Base-by-base conservation (phyloP, 1,140 invertebrate species). In the Sinonovacula constricta region DNA sequence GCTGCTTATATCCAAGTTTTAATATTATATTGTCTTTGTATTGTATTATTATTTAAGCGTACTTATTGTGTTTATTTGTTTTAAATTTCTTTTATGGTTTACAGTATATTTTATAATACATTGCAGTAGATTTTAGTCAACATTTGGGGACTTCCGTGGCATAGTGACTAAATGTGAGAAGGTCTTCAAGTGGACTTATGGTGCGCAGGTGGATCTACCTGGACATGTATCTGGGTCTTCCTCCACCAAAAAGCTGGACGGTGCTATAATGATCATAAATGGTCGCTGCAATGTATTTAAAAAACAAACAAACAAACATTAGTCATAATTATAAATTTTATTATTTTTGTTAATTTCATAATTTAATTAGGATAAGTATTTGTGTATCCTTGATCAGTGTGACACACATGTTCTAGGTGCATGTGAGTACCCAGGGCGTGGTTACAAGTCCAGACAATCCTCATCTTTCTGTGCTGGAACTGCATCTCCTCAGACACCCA, bases 401-500 rank as follows among this genome's bases (percentile, higher is more conserved):
- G 18, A 18, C 7, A 18, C 2, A 0, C 65, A 24, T 80, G 14
- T 69, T 79, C 18, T 67, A 88, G 87, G 70, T 88, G 1, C 85
- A 87, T 71, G 79, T 85, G 31, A 65, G 81, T 66, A 88, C 87
- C 4, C 33, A 80, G 54, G 87, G 87, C n/a, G 76, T 85, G 7
- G 68, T 60, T 15, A 22, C 78, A 1, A 30, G 56, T 3, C 63
- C 81, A 36, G 78, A 84, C 15, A 80, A 68, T 62, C 72, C 77
- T 63, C 87, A 88, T 66, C 71, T 88, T 3, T 85, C 85, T 28
- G 76, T 81, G 12, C 34, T 87, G 54, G 87, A 88, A 67, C 81
- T 87, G 3, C 78, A 84, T 53, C 60, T 88, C 34, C 63, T 88
- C 18, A 81, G 81, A 68, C 81, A 88, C 62, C 87, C 87, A 34